Evolutionary conservation across 2,113 vertebrate genomes (phyloP), one percentile per base, ranked within the genome.

Genomic region (Pimephales promelas): DNA sequence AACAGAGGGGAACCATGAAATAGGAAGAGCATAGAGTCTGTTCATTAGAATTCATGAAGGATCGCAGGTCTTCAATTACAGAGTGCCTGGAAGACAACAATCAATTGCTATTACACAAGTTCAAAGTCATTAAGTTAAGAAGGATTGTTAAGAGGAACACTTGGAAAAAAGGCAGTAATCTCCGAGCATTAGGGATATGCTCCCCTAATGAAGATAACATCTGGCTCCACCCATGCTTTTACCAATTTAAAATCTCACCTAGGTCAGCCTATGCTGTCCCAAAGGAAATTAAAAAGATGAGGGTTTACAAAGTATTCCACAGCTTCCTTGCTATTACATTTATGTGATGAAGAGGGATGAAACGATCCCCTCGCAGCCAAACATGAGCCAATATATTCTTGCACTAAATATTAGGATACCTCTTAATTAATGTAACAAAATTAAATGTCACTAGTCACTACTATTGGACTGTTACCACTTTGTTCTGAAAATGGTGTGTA

Each of bases 211-310:
- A 83, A 49, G 79, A 87, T 57, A 52, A 70, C 52, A 47, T 34
- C 47, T 14, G 57, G 40, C 59, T 43, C 64, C 45, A 76, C 52
- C 77, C 54, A 64, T 64, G 49, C 74, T 68, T 68, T 66, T 24
- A 47, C 34, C 77, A 54, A 85, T 82, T 83, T 31, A 62, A 73
- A 79, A 59, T 79, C 66, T 71, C 76, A 68, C 52, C 45, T 49
- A 31, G 34, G 22, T 47, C 6, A 73, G 57, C 26, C 5, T 36
- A 68, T 20, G 16, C 13, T 3, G 16, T 82, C 82, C 79, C 82
- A 68, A 31, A 82, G 73, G 87, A 86, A 84, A 86, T 84, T 79
- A 80, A 84, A 74, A 36, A 36, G 28, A 83, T 26, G 34, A 40
- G 36, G 66, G 24, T 34, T 34, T 52, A 82, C 13, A 54, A 61